Conservation (phyloP, 2,113 vertebrate genomes). For the Accipiter cooperii region DNA sequence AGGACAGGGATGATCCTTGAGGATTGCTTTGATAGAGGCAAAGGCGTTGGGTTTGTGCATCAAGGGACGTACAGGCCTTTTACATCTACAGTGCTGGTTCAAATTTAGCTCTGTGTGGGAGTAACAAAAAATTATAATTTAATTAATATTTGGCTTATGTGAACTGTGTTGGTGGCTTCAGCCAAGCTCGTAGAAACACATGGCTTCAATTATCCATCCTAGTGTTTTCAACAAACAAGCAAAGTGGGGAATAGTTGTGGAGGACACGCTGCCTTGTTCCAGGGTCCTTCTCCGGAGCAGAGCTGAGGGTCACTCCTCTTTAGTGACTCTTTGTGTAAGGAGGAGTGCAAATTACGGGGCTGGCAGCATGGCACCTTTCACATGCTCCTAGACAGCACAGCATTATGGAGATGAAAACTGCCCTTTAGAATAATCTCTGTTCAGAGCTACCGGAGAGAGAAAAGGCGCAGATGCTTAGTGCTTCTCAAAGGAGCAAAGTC, state of each 20-base stretch:
- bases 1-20: neutral
- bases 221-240: neutral
- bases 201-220: neutral
- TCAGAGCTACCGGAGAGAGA: neutral
- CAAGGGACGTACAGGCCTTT: neutral
- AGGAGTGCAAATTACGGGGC: neutral
- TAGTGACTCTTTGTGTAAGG: neutral
- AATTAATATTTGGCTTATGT: neutral
- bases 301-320: neutral
- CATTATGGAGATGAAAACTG: neutral
- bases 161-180: neutral
- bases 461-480: accelerated
- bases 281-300: neutral
- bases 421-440: neutral
- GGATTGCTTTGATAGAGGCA: neutral
- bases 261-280: neutral
- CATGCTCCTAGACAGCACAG: neutral
- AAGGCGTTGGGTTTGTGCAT: neutral
- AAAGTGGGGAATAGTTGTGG: neutral
- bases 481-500: neutral
- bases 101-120: neutral
- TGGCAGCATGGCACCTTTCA: neutral
- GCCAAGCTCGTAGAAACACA: neutral
- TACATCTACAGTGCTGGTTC: neutral
- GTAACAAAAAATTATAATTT: neutral